Conservation (phyloP, 2,113 vertebrate genomes). For the Hemichromis elongatus region DNA sequence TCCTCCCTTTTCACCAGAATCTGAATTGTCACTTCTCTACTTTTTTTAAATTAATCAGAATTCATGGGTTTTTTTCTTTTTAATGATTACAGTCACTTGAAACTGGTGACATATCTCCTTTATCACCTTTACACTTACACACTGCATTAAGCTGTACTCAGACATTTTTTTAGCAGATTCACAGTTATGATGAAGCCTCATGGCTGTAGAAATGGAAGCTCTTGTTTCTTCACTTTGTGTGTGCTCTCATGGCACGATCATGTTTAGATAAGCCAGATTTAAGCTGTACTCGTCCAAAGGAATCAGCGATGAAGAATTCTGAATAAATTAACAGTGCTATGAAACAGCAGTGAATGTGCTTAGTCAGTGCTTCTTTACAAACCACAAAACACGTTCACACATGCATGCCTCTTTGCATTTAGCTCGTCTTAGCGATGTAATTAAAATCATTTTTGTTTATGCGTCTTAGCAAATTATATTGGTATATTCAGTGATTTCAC, state of each 20-base stretch:
- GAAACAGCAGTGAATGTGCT: background rate
- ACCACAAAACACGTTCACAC: background rate
- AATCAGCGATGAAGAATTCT: background rate
- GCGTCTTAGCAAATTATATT: background rate
- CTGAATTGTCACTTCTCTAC: background rate
- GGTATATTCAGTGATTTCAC: background rate
- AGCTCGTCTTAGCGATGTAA: background rate
- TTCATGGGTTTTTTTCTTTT: too few relatives aligned
- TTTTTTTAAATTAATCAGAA: too few relatives aligned
- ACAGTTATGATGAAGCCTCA: background rate
- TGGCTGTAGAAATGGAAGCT: background rate
- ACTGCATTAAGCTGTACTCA: background rate
- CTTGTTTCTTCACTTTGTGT: background rate
- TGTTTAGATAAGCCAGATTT: background rate
- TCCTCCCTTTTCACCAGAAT: background rate
- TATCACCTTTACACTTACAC: background rate
- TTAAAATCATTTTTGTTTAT: background rate
- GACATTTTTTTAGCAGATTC: background rate
- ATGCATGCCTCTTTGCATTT: background rate
- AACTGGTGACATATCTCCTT: background rate
- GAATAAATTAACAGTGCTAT: background rate
- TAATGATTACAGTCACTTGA: background rate
- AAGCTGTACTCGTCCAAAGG: background rate
- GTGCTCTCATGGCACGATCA: background rate
- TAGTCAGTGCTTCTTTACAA: background rate